Conservation (phyloP, 2,888 invertebrate genomes). For the Leucophenga montana region DNA sequence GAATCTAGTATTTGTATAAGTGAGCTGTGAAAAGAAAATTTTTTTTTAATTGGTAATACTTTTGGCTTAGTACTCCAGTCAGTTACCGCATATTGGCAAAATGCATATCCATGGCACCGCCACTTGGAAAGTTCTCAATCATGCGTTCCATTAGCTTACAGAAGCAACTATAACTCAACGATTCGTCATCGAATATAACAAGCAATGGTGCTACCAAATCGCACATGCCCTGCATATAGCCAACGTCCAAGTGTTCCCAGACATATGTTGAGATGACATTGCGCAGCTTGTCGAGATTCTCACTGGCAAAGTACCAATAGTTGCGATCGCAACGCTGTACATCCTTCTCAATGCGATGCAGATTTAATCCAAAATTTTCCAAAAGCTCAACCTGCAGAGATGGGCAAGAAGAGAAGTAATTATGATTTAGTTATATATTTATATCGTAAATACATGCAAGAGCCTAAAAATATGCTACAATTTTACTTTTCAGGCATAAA, state of each 20-base stretch:
- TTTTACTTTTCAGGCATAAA: too few relatives aligned
- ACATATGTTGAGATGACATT: constrained; percentile 93
- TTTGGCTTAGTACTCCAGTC: background rate
- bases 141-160: constrained; percentile 92
- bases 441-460: too few relatives aligned
- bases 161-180: constrained; percentile 92
- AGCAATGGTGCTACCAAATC: constrained; percentile 94
- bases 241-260: constrained; percentile 94
- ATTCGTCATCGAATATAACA: constrained; percentile 94
- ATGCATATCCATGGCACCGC: constrained; percentile 95
- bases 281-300: constrained; percentile 91
- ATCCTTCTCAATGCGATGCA: constrained; percentile 97
- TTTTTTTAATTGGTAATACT: too few relatives aligned
- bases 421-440: too few relatives aligned
- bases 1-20: constrained; percentile 91
- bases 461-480: too few relatives aligned
- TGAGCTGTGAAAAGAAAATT: constrained; percentile 76
- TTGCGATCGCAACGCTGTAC: constrained; percentile 96
- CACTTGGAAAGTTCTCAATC: constrained; percentile 92
- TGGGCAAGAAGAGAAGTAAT: background rate
- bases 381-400: constrained; percentile 84
- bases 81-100: constrained; percentile 92
- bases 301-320: constrained; percentile 91
- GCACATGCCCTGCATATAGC: constrained; percentile 99
- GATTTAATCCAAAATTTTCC: constrained; percentile 88